phyloP scores from a whole-genome alignment of 1,140 invertebrate genomes.

The Leguminivora glycinivorella region DNA sequence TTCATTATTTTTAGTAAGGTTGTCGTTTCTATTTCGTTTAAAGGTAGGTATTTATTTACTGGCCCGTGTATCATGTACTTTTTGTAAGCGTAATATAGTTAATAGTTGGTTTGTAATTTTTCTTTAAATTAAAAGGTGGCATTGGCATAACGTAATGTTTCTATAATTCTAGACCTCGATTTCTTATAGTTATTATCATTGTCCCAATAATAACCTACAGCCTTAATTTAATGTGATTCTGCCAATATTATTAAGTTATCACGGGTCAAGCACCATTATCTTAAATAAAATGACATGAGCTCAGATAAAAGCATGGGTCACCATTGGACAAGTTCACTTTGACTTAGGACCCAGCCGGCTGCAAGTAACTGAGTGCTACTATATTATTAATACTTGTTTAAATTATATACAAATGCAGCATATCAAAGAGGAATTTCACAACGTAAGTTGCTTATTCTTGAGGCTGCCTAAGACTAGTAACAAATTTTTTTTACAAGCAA shows the following conservation, averaged over 20 bases:
- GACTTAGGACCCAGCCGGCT: background rate
- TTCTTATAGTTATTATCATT: background rate
- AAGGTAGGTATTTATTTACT: no score
- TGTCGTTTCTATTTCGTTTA: no score
- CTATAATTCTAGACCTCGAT: background rate
- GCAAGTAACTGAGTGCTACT: background rate
- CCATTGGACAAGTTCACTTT: slow-evolving; percentile 18
- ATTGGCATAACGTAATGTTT: background rate
- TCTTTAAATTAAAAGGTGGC: background rate
- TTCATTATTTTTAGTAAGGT: no score
- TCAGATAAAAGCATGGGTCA: slow-evolving; percentile 8
- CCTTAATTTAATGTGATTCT: background rate
- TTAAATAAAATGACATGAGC: background rate
- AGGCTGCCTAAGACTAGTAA: background rate
- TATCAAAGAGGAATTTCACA: slow-evolving; percentile 19
- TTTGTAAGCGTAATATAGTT: no score
- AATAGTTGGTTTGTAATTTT: background rate
- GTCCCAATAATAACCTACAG: background rate
- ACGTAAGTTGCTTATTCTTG: slow-evolving; percentile 9
- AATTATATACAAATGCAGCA: slow-evolving; percentile 20
- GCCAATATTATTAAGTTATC: background rate
- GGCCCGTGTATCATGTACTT: no score
- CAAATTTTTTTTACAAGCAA: no score
- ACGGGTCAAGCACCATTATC: slow-evolving; percentile 22
- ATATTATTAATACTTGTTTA: background rate